These are phyloP conservation scores for Vultur gryphus DNA, from an alignment of 2,797 vertebrate genomes.

Conservation along the genomic window DNA sequence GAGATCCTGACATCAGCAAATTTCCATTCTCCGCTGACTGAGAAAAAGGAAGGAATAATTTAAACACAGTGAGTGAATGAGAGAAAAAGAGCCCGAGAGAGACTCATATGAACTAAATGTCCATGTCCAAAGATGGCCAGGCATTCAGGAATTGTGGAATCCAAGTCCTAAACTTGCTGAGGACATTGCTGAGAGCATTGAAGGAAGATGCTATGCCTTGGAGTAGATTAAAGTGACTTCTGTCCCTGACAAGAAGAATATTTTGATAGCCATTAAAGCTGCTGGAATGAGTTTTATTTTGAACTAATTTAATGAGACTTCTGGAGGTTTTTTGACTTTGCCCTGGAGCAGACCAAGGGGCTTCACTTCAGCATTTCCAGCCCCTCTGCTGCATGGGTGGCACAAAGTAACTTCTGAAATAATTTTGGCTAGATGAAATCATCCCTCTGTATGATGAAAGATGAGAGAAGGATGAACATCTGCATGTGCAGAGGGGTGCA, in stretches of 20 bases:
- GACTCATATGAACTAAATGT: not conserved
- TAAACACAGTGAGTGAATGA: not conserved
- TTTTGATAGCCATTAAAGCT: not conserved
- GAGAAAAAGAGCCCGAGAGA: not conserved
- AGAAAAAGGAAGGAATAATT: constrained; percentile 44
- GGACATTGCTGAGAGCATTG: not conserved
- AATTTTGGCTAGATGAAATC: not conserved
- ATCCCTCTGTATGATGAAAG: not conserved
- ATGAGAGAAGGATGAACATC: not conserved
- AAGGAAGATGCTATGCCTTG: not conserved
- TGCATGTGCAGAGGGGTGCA: not conserved
- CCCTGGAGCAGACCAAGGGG: not conserved
- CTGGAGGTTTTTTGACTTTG: not conserved
- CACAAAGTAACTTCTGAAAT: not conserved
- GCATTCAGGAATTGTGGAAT: not conserved
- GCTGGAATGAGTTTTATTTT: not conserved
- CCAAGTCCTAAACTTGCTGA: not conserved
- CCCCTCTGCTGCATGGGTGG: not conserved
- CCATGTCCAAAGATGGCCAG: not conserved
- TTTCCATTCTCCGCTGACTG: constrained; percentile 10
- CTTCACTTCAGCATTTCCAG: not conserved
- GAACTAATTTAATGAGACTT: not conserved
- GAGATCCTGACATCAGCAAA: constrained; percentile 47
- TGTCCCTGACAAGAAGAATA: not conserved
- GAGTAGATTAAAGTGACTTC: not conserved